A percentile compares a stretch with the other conserved stretches of the same genome.
Evolutionary conservation across 2,113 vertebrate species (phyloP).

Genomic region (Gyps fulvus): DNA sequence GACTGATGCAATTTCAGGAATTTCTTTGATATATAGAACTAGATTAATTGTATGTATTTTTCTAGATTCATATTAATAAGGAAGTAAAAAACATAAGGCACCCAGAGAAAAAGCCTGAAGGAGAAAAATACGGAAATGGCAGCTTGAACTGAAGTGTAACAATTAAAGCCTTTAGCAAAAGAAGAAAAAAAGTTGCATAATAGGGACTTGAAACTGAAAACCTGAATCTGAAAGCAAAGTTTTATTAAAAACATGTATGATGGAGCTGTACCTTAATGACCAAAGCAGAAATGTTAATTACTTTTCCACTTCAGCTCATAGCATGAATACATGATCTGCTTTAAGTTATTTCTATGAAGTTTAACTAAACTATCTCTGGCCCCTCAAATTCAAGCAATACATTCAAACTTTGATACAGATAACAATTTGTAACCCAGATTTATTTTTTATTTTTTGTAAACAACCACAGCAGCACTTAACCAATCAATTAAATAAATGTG

Average conservation of each 20-base stretch:
- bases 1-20: not conserved
- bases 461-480: not conserved
- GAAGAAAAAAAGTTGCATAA: not conserved
- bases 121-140: not conserved
- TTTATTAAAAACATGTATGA: not conserved
- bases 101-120: not conserved
- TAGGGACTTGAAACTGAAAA: not conserved
- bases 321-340: not conserved
- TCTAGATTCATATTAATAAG: not conserved
- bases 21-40: not conserved
- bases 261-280: not conserved
- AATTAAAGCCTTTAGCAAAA: conserved; percentile 25
- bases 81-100: not conserved
- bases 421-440: not conserved
- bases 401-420: not conserved
- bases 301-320: not conserved
- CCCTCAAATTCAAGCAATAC: not conserved
- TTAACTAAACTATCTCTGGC: not conserved
- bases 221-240: not conserved
- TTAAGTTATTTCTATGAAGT: not conserved
- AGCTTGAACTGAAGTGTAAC: not conserved
- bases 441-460: not conserved
- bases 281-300: not conserved
- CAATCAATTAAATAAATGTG: not conserved
- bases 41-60: not conserved